phyloP scores from a whole-genome alignment of 2,888 invertebrate species.

The Nephrocerus scutellatus region DNA sequence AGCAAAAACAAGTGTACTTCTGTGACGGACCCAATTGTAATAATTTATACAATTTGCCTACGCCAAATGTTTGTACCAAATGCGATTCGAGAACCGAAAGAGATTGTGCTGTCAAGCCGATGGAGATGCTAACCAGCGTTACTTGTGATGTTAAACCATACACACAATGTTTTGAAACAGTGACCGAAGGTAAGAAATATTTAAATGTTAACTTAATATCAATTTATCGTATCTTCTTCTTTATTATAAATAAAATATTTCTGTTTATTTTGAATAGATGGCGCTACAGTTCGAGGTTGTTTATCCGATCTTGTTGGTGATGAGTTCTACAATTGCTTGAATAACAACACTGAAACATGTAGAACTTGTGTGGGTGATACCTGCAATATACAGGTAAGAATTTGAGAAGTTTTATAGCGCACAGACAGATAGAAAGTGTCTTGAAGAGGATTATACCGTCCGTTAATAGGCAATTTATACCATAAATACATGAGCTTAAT shows the following conservation, averaged over 20 bases:
- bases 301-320: slow-evolving; percentile 22
- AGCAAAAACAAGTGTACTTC: slow-evolving; percentile 18
- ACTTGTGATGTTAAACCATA: slow-evolving; percentile 22
- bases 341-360: slow-evolving; percentile 18
- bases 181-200: slow-evolving; percentile 6
- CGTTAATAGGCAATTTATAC: no score
- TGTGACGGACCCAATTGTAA: slow-evolving; percentile 26
- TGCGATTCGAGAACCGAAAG: slow-evolving; percentile 22
- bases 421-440: no score
- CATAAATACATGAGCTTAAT: no score
- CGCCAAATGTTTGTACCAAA: slow-evolving; percentile 16
- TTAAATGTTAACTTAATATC: no score
- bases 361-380: slow-evolving; percentile 20
- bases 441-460: no score
- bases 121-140: background rate
- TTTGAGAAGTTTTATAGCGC: background rate
- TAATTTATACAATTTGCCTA: slow-evolving; percentile 20
- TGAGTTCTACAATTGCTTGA: slow-evolving; percentile 25
- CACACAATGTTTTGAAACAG: slow-evolving; percentile 24
- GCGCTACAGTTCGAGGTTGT: slow-evolving; percentile 26
- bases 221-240: background rate
- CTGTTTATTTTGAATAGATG: slow-evolving; percentile 5
- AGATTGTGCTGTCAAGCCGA: slow-evolving; percentile 22
- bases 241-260: background rate
- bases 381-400: slow-evolving; percentile 25